Percentiles rank a stretch among this genome's conserved stretches.
These are phyloP conservation scores for Ceratotherium simum DNA, from an alignment of 2,113 vertebrate genomes.

Conservation along the genomic window DNA sequence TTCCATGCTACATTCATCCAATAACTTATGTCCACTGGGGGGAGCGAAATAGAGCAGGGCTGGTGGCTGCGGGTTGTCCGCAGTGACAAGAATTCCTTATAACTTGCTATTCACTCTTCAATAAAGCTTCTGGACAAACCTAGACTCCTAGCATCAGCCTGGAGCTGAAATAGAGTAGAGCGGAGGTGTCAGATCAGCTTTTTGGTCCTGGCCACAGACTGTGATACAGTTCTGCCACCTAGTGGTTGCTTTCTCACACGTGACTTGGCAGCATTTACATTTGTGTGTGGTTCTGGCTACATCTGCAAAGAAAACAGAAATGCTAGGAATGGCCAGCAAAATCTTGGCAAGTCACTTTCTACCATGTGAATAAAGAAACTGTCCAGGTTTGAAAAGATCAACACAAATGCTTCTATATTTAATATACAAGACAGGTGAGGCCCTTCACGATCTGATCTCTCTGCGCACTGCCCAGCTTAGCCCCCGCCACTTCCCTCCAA, in stretches of 20 bases:
- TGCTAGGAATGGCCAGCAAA: background rate
- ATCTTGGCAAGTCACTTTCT: background rate
- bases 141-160: background rate
- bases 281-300: background rate
- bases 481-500: background rate
- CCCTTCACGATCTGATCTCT: background rate
- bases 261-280: background rate
- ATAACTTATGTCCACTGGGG: background rate
- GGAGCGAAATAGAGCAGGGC: background rate
- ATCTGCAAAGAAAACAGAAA: background rate
- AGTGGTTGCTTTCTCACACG: constrained; percentile 50
- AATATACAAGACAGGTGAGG: background rate
- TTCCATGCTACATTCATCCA: constrained; percentile 22
- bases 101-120: background rate
- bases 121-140: background rate
- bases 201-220: background rate
- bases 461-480: background rate
- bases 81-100: background rate
- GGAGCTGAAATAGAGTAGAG: background rate
- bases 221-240: constrained; percentile 55
- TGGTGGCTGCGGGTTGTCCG: background rate
- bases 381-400: background rate
- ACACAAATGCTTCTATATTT: background rate
- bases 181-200: background rate
- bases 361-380: background rate